A percentile compares a stretch with the other conserved stretches of the same genome.
Evolutionary conservation across 2,113 vertebrate genomes (phyloP).

Genomic region (Chionodraco myersi): DNA sequence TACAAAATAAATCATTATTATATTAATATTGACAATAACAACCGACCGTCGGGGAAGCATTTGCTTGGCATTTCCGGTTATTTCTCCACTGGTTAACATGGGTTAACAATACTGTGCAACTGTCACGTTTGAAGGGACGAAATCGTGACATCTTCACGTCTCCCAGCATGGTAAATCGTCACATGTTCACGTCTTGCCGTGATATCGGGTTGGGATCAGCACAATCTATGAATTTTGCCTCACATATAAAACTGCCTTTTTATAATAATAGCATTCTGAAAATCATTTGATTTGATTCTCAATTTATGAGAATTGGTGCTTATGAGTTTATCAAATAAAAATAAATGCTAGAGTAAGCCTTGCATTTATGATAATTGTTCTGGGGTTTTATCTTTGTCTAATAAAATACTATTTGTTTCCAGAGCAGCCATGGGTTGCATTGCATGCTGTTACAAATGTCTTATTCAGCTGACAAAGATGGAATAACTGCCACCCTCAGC

Average conservation of each 20-base stretch:
- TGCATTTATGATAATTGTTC: conserved; percentile 5
- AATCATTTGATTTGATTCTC: neutral
- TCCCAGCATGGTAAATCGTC: no score
- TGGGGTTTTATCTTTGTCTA: neutral
- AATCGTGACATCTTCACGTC: no score
- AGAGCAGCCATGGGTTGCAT: conserved; percentile 16
- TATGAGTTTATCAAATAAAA: conserved; percentile 21
- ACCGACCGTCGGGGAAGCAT: no score
- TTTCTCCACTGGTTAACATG: no score
- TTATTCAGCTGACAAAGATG: conserved; percentile 44
- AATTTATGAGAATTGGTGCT: conserved; percentile 23
- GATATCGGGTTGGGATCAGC: neutral
- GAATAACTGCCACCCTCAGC: conserved; percentile 34
- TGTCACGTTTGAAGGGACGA: no score
- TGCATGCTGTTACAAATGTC: conserved; percentile 40
- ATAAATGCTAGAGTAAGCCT: neutral
- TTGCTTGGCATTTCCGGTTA: no score
- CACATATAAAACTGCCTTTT: conserved; percentile 4
- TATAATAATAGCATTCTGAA: conserved; percentile 15
- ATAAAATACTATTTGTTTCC: neutral
- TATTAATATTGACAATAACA: no score
- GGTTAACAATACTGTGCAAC: no score
- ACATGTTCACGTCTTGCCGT: no score
- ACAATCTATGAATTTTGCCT: neutral
- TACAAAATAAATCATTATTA: no score